These are phyloP conservation scores for Crocodylus rhombifer DNA, from an alignment of 2,797 vertebrate species.

Conservation along the genomic window DNA sequence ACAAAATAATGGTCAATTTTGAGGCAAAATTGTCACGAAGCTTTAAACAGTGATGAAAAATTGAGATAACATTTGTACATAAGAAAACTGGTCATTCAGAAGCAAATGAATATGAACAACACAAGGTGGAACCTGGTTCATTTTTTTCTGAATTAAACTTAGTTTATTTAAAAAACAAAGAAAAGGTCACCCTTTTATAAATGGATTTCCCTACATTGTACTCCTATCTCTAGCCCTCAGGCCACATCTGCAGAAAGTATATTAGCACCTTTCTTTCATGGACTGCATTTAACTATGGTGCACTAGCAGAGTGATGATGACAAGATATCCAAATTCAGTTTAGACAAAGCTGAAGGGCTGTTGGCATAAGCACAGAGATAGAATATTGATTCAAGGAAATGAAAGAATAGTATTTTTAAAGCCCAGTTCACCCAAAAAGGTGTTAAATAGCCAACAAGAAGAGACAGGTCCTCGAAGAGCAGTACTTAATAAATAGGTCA, in stretches of 20 bases:
- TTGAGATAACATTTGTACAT: neutral
- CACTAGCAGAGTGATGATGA: neutral
- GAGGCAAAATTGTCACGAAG: neutral
- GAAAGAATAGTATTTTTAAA: constrained; percentile 31
- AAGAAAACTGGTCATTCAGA: neutral
- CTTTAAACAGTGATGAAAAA: neutral
- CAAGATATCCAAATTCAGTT: neutral
- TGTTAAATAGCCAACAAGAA: neutral
- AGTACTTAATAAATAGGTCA: constrained; percentile 50
- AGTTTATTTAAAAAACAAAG: neutral
- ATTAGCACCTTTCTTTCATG: constrained; percentile 7
- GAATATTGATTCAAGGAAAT: constrained; percentile 4
- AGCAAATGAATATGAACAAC: neutral
- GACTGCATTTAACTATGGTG: neutral
- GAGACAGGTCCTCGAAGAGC: constrained; percentile 1
- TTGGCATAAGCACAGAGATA: neutral
- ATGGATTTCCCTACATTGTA: constrained; percentile 24
- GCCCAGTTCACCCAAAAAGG: constrained; percentile 3
- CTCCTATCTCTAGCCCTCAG: constrained; percentile 43
- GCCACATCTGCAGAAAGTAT: neutral
- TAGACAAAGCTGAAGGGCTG: neutral
- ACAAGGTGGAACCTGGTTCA: constrained; percentile 14
- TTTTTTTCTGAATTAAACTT: constrained; percentile 16
- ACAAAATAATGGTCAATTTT: neutral
- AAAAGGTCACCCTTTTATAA: constrained; percentile 27